Percentiles rank a stretch among this genome's conserved stretches.
Evolutionary conservation across 2,888 invertebrate genomes (phyloP).

Genomic region (Drosophila lacicola): DNA sequence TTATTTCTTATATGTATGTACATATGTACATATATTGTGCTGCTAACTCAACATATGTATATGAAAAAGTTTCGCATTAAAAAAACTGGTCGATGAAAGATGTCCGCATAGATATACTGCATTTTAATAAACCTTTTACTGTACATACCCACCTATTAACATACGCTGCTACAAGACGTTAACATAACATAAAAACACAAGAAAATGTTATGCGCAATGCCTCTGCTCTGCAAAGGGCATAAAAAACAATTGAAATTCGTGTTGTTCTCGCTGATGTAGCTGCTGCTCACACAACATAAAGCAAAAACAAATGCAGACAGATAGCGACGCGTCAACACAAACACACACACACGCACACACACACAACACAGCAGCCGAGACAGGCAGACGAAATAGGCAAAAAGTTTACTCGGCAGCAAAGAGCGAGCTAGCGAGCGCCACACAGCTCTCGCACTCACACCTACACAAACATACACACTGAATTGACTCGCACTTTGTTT

Average conservation of each 20-base stretch:
- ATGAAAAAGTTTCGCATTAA: no score
- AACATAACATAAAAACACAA: slow-evolving; percentile 28
- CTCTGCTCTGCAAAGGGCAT: slow-evolving; percentile 37
- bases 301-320: slow-evolving; percentile 49
- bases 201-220: slow-evolving; percentile 27
- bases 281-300: slow-evolving; percentile 47
- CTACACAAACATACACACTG: slow-evolving; percentile 9
- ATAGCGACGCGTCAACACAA: slow-evolving; percentile 3
- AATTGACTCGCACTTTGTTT: slow-evolving; percentile 3
- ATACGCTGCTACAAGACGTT: slow-evolving; percentile 32
- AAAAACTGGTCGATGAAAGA: no score
- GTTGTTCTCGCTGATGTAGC: slow-evolving; percentile 21
- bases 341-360: slow-evolving; percentile 12
- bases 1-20: no score
- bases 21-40: no score
- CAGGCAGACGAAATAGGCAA: slow-evolving; percentile 37
- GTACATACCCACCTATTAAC: slow-evolving; percentile 1
- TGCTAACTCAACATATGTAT: no score
- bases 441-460: slow-evolving; percentile 25
- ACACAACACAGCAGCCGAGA: slow-evolving; percentile 24
- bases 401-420: slow-evolving; percentile 31
- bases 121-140: background rate
- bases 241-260: slow-evolving; percentile 49
- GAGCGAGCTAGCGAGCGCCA: slow-evolving; percentile 18
- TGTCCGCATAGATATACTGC: slow-evolving; percentile 3